phyloP scores from a whole-genome alignment of 2,113 vertebrate species.

The Okapia johnstoni region DNA sequence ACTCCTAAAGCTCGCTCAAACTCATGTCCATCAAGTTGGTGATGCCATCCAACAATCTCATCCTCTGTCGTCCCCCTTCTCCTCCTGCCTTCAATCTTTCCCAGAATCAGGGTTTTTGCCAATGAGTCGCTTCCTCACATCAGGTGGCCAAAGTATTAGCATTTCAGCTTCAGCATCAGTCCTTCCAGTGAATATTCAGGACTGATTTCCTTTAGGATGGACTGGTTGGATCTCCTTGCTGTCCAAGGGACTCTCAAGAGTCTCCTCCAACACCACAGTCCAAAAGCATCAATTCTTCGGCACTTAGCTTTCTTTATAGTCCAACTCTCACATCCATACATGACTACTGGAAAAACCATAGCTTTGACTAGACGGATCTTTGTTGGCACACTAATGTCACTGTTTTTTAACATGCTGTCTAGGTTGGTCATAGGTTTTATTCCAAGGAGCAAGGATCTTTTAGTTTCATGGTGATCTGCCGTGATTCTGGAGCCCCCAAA shows the following conservation, averaged over 20 bases:
- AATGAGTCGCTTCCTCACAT: background rate
- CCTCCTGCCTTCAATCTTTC: background rate
- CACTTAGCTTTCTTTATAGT: background rate
- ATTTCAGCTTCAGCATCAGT: background rate
- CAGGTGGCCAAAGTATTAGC: background rate
- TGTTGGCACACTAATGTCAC: background rate
- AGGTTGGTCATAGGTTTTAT: background rate
- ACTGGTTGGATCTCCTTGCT: background rate
- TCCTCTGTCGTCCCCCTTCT: background rate
- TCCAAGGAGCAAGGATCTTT: background rate
- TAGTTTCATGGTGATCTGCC: background rate
- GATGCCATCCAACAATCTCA: background rate
- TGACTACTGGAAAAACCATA: background rate
- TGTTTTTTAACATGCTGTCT: background rate
- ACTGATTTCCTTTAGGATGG: background rate
- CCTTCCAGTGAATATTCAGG: background rate
- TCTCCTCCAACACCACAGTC: background rate
- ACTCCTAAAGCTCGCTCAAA: background rate
- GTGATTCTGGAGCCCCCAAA: background rate
- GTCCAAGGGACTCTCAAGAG: background rate
- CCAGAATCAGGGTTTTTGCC: background rate
- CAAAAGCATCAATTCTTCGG: background rate
- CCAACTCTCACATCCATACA: background rate
- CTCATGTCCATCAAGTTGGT: accelerated
- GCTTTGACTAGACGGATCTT: background rate